phyloP scores from a whole-genome alignment of 2,113 vertebrate genomes.

The Archilochus colubris region DNA sequence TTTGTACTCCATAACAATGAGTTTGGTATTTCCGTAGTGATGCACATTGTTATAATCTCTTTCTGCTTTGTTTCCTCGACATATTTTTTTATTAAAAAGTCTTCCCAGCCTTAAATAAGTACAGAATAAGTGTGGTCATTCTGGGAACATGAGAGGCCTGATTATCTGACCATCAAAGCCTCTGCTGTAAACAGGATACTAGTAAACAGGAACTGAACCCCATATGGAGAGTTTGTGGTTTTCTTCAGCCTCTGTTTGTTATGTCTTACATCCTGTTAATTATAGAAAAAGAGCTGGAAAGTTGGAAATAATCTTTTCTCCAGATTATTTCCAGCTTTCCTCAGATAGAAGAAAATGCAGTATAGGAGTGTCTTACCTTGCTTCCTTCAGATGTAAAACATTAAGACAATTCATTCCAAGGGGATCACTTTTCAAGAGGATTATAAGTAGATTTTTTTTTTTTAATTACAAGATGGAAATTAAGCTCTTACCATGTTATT shows the following conservation, averaged over 20 bases:
- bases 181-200: conserved; percentile 67
- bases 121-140: conserved; percentile 63
- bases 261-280: conserved; percentile 75
- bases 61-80: conserved; percentile 62
- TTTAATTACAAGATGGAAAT: conserved; percentile 42
- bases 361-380: conserved; percentile 46
- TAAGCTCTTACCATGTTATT: not conserved
- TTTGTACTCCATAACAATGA: conserved; percentile 51
- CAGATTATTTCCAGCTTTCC: conserved; percentile 70
- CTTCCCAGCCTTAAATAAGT: conserved; percentile 62
- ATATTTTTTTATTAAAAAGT: conserved; percentile 69
- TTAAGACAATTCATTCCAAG: conserved; percentile 47
- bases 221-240: conserved; percentile 68
- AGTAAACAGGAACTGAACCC: conserved; percentile 71
- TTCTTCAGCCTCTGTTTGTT: conserved; percentile 73
- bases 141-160: conserved; percentile 68
- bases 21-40: conserved; percentile 49
- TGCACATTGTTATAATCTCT: conserved; percentile 60
- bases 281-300: conserved; percentile 73
- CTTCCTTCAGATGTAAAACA: conserved; percentile 61
- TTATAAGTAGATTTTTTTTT: conserved; percentile 18
- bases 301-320: conserved; percentile 68
- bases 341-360: conserved; percentile 48
- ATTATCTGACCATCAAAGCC: conserved; percentile 72
- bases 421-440: conserved; percentile 64